phyloP scores from a whole-genome alignment of 2,797 vertebrate species.

The Sparidentex hasta region DNA sequence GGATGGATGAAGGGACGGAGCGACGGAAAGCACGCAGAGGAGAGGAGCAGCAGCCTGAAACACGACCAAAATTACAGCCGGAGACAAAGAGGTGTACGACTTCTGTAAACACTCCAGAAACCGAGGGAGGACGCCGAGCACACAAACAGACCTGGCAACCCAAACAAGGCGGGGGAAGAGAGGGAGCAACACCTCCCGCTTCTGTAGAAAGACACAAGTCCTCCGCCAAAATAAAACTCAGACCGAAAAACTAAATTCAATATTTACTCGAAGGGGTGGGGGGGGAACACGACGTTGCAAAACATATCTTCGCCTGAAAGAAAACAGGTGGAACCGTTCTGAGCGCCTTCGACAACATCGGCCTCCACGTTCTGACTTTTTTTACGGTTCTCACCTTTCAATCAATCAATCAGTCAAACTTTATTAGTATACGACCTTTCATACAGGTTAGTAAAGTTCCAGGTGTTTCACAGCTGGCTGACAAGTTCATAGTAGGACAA shows the following conservation, averaged over 20 bases:
- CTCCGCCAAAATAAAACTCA: neutral
- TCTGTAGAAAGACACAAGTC: too few species aligned
- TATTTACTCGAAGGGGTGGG: neutral
- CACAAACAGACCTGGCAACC: conserved; percentile 14
- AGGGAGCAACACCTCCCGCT: conserved; percentile 5
- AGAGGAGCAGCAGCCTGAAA: neutral
- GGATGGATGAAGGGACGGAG: conserved; percentile 13
- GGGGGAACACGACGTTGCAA: neutral
- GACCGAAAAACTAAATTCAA: too few species aligned
- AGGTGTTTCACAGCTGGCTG: too few species aligned
- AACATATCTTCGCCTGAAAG: neutral
- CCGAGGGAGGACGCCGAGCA: neutral
- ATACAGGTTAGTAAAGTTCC: too few species aligned
- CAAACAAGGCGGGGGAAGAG: neutral
- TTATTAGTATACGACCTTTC: too few species aligned
- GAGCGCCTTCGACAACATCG: too few species aligned
- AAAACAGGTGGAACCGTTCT: too few species aligned
- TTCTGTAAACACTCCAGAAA: neutral
- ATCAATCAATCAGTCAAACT: too few species aligned
- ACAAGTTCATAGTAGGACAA: too few species aligned
- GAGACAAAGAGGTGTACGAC: neutral
- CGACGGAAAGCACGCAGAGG: neutral
- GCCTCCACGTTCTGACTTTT: too few species aligned
- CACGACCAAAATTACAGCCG: neutral
- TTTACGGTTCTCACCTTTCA: too few species aligned